Conservation (phyloP, 2,113 vertebrate genomes). For the Antechinus stuartii region DNA sequence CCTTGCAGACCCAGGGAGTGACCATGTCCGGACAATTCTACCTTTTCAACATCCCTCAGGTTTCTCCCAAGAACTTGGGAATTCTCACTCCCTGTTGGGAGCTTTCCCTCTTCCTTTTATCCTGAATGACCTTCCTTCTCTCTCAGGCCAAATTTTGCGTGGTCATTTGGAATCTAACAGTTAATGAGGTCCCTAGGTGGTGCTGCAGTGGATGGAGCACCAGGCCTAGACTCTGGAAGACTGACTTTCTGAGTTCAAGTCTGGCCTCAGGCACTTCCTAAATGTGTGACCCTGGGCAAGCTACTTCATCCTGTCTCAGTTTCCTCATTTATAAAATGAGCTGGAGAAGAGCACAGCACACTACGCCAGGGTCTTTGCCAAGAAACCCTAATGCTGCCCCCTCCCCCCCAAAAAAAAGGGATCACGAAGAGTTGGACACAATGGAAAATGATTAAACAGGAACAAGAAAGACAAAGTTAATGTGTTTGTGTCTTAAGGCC, state of each 20-base stretch:
- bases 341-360: neutral
- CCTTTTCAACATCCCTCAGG: neutral
- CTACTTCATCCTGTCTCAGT: neutral
- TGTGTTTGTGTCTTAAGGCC: neutral
- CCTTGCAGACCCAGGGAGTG: neutral
- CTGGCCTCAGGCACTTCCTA: neutral
- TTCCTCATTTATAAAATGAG: neutral
- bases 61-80: neutral
- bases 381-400: no score
- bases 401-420: neutral
- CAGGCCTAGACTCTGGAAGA: neutral
- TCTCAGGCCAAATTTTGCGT: neutral
- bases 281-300: neutral
- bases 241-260: neutral
- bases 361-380: no score
- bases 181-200: neutral
- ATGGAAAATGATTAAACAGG: neutral
- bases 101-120: neutral
- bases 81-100: neutral
- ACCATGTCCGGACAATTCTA: neutral
- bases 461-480: neutral
- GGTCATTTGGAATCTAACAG: neutral
- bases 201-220: neutral
- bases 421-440: neutral
- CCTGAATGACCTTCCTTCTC: neutral